A percentile compares a stretch with the other conserved stretches of the same genome.
Evolutionary conservation across 1,140 invertebrate genomes (phyloP).

Genomic region (Drosophila kikkawai): DNA sequence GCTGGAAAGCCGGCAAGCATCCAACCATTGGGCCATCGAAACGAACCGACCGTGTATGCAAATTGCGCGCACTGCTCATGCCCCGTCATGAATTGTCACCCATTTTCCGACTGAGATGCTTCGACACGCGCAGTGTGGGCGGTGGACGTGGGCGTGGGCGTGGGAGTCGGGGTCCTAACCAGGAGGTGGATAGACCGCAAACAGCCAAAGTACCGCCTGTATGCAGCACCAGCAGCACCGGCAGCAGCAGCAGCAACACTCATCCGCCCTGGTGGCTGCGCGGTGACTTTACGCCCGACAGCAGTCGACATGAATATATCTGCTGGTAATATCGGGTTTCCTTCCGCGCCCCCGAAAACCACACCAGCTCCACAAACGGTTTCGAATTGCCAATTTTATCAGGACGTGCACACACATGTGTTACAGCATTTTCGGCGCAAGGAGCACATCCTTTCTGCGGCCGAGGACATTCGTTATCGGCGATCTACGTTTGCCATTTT

Average conservation of each 20-base stretch:
- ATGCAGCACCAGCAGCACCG: slow-evolving; percentile 12
- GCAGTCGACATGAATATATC: slow-evolving; percentile 75
- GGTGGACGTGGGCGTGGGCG: neutral
- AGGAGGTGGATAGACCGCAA: slow-evolving; percentile 52
- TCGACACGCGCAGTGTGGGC: slow-evolving; percentile 62
- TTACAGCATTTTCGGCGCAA: slow-evolving; percentile 38
- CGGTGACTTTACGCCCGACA: slow-evolving; percentile 49
- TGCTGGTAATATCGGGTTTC: slow-evolving; percentile 73
- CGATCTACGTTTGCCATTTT: slow-evolving; percentile 60
- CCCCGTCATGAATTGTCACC: slow-evolving; percentile 80
- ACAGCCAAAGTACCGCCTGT: slow-evolving; percentile 22
- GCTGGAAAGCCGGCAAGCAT: slow-evolving; percentile 17
- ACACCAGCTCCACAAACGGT: slow-evolving; percentile 56
- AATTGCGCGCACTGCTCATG: slow-evolving; percentile 76
- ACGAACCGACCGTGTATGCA: slow-evolving; percentile 70
- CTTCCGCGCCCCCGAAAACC: slow-evolving; percentile 28
- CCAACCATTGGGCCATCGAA: slow-evolving; percentile 42
- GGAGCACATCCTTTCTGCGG: slow-evolving; percentile 44
- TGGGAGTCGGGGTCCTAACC: slow-evolving; percentile 13
- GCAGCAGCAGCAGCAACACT: slow-evolving; percentile 25
- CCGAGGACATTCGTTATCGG: slow-evolving; percentile 42
- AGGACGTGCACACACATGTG: slow-evolving; percentile 56
- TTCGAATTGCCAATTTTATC: slow-evolving; percentile 82
- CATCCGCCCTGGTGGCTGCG: slow-evolving; percentile 34
- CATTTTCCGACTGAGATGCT: slow-evolving; percentile 82